Percentiles rank a stretch among this genome's conserved stretches.
phyloP scores from a whole-genome alignment of 2,113 vertebrate species.

The Cheirogaleus medius region DNA sequence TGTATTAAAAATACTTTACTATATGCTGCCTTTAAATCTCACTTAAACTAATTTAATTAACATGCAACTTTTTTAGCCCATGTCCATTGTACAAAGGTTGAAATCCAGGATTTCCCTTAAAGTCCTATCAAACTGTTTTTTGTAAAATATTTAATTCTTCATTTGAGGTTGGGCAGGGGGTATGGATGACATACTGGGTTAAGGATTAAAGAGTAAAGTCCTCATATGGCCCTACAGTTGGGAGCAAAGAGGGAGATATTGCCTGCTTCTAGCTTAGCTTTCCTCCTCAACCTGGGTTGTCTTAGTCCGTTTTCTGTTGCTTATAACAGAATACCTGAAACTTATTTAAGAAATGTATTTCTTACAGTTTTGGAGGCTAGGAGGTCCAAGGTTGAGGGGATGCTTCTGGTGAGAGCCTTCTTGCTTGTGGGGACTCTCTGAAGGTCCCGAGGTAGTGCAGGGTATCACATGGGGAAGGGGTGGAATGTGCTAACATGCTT shows the following conservation, averaged over 20 bases:
- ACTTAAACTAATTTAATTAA: background rate
- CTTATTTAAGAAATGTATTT: background rate
- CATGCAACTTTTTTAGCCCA: background rate
- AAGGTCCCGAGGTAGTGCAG: background rate
- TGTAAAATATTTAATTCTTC: background rate
- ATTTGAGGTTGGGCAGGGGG: background rate
- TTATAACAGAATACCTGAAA: background rate
- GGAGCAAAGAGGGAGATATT: background rate
- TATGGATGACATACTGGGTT: background rate
- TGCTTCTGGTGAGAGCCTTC: background rate
- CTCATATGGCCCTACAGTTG: background rate
- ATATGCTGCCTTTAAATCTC: background rate
- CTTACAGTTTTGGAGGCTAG: background rate
- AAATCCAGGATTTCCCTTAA: background rate
- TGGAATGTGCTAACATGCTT: background rate
- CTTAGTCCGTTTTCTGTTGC: background rate
- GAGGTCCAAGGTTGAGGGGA: background rate
- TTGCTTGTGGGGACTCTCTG: background rate
- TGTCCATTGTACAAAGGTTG: background rate
- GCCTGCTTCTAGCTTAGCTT: background rate
- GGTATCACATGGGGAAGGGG: background rate
- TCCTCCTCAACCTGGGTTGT: background rate
- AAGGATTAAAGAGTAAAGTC: background rate
- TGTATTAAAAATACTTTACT: background rate
- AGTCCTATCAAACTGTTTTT: background rate